Conservation (phyloP, 2,113 vertebrate genomes). For the Delphinapterus leucas region DNA sequence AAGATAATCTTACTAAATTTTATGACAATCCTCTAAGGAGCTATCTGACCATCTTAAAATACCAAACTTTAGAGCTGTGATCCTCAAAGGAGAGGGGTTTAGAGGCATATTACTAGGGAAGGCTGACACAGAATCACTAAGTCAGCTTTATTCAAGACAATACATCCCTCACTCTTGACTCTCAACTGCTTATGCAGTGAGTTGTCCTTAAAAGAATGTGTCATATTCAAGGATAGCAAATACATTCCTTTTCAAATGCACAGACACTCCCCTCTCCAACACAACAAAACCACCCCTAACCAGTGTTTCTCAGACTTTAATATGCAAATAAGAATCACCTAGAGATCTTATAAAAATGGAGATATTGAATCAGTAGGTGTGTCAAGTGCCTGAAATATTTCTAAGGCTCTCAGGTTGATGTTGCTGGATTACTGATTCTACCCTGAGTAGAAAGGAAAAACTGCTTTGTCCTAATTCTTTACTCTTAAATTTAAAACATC, state of each 20-base stretch:
- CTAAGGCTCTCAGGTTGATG: not conserved
- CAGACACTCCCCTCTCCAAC: not conserved
- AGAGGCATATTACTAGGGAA: not conserved
- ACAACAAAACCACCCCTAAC: not conserved
- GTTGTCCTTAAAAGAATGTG: not conserved
- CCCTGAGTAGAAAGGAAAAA: not conserved
- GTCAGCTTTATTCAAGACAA: not conserved
- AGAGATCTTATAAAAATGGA: not conserved
- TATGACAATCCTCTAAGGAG: not conserved
- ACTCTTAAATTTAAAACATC: not conserved
- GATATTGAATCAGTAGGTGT: not conserved
- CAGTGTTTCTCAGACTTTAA: not conserved
- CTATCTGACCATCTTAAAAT: not conserved
- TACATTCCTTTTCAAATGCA: not conserved
- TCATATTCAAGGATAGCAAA: not conserved
- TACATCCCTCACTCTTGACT: not conserved
- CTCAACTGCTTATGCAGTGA: not conserved
- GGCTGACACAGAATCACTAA: not conserved
- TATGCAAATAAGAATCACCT: not conserved
- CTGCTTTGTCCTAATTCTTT: not conserved
- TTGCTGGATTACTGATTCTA: not conserved
- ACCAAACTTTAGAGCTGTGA: not conserved
- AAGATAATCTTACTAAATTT: not conserved
- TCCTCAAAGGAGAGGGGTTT: not conserved
- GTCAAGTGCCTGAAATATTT: not conserved